Conservation (phyloP, 2,888 invertebrate genomes). For the Bombyx huttoni region DNA sequence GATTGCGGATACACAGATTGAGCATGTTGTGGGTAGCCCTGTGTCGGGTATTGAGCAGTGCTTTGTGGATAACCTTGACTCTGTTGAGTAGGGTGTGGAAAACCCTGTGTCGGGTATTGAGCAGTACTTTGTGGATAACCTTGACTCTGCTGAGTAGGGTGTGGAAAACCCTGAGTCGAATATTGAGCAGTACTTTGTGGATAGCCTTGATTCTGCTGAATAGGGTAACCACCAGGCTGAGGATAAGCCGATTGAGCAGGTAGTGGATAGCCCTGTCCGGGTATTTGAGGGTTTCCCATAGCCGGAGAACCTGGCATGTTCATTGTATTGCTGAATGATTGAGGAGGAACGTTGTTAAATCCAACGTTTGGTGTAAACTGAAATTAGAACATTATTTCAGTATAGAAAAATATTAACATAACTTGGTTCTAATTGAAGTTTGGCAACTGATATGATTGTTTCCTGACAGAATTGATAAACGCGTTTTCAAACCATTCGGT, state of each 20-base stretch:
- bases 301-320: constrained; percentile 59
- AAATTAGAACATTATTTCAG: background rate
- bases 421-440: background rate
- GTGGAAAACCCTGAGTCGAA: constrained; percentile 17
- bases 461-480: background rate
- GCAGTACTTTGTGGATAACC: constrained; percentile 29
- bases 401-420: background rate
- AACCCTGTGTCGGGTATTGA: constrained; percentile 18
- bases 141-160: constrained; percentile 39
- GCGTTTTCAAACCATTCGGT: no score
- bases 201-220: constrained; percentile 28
- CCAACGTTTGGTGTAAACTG: constrained; percentile 58
- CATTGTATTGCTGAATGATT: constrained; percentile 63
- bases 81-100: constrained; percentile 35
- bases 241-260: constrained; percentile 20
- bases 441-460: background rate
- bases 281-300: constrained; percentile 40
- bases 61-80: constrained; percentile 28
- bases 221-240: constrained; percentile 42
- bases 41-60: constrained; percentile 25
- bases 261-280: background rate
- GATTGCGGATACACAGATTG: constrained; percentile 17
- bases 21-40: constrained; percentile 24
- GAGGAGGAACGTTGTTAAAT: constrained; percentile 60
- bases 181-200: constrained; percentile 24